phyloP scores from a whole-genome alignment of 2,113 vertebrate genomes.

The Dermatemys mawii region DNA sequence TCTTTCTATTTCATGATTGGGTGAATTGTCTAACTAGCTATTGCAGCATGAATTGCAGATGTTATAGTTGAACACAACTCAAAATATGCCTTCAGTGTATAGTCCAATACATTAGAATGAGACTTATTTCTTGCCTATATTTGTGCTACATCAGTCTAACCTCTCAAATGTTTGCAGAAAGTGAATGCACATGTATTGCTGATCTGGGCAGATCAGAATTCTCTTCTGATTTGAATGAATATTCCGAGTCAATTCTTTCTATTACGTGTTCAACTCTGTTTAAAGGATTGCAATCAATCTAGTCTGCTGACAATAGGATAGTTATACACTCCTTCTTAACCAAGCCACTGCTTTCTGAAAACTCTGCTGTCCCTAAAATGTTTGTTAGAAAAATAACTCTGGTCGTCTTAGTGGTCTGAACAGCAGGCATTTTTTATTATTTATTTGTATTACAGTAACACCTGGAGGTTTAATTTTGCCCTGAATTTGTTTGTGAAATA shows the following conservation, averaged over 20 bases:
- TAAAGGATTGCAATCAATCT: not conserved
- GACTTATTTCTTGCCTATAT: not conserved
- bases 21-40: not conserved
- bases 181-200: fast-evolving
- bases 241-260: not conserved
- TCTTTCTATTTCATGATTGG: not conserved
- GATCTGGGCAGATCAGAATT: not conserved
- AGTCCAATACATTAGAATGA: not conserved
- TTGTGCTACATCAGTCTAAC: not conserved
- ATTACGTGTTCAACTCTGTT: not conserved
- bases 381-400: not conserved
- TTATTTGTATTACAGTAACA: not conserved
- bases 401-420: not conserved
- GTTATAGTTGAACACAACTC: not conserved
- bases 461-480: fast-evolving
- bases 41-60: not conserved
- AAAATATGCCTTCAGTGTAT: not conserved
- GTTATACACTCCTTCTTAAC: not conserved
- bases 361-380: not conserved
- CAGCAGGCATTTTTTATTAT: not conserved
- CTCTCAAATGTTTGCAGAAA: not conserved
- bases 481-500: not conserved
- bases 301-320: not conserved
- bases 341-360: not conserved
- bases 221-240: not conserved